phyloP scores from a whole-genome alignment of 2,888 invertebrate genomes.

The Drosophila pseudotakahashii region DNA sequence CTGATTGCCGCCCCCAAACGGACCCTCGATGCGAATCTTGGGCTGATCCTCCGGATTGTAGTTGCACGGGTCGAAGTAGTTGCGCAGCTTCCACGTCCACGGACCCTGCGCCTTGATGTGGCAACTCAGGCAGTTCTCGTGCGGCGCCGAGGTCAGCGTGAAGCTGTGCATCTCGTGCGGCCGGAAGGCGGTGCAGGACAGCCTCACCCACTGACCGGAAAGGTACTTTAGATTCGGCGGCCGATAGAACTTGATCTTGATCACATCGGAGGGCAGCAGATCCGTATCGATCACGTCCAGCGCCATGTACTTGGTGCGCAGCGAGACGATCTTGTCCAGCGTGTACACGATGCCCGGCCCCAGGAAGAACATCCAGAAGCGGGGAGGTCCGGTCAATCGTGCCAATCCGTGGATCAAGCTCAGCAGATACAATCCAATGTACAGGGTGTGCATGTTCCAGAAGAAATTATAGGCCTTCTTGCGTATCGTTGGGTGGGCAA shows the following conservation, averaged over 20 bases:
- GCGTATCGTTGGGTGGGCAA: conserved; percentile 96
- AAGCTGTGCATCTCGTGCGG: conserved; percentile 97
- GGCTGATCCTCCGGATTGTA: conserved; percentile 94
- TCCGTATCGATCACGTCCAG: conserved; percentile 97
- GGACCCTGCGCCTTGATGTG: conserved; percentile 96
- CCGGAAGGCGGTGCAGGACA: conserved; percentile 95
- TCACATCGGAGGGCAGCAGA: conserved; percentile 95
- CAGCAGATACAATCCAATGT: conserved; percentile 93
- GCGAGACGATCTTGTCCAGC: conserved; percentile 95
- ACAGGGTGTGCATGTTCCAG: conserved; percentile 96
- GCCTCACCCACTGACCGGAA: conserved; percentile 96
- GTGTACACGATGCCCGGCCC: conserved; percentile 95
- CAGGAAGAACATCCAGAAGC: conserved; percentile 97
- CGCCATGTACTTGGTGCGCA: conserved; percentile 95
- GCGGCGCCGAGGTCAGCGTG: conserved; percentile 97
- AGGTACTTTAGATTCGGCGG: conserved; percentile 97
- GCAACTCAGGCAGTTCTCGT: conserved; percentile 96
- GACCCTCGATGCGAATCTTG: conserved; percentile 95
- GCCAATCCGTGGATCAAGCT: conserved; percentile 96
- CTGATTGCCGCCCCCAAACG: conserved; percentile 98
- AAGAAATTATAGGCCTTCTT: conserved; percentile 98
- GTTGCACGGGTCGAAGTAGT: conserved; percentile 97
- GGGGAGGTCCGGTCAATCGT: conserved; percentile 94
- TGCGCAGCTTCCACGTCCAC: conserved; percentile 98
- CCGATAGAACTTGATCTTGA: conserved; percentile 96